Conservation (phyloP, 1,140 invertebrate species). For the Oedothorax gibbosus region DNA sequence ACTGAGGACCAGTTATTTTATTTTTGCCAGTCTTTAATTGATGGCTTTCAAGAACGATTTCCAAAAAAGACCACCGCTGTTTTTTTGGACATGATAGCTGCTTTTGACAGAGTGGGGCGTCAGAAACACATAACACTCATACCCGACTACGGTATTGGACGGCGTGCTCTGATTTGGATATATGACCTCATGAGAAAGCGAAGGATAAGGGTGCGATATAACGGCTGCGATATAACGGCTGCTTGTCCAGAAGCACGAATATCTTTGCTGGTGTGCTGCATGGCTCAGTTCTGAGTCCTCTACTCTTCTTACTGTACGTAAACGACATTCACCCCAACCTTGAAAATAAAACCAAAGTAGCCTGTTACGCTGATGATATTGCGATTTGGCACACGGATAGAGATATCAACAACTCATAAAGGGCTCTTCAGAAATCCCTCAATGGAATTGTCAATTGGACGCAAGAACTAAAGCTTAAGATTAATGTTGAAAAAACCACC, state of each 20-base stretch:
- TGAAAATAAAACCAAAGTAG: not conserved
- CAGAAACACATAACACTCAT: not conserved
- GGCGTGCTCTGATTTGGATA: not conserved
- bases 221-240: not conserved
- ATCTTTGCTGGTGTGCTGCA: not conserved
- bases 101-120: conserved; percentile 15
- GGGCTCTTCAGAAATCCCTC: not conserved
- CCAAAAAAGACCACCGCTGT: conserved; percentile 14
- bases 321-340: no score
- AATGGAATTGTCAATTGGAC: not conserved
- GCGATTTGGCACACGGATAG: conserved; percentile 10
- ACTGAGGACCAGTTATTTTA: not conserved
- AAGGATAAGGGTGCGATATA: no score
- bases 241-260: not conserved
- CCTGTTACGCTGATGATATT: conserved; percentile 14
- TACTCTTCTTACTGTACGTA: not conserved
- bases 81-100: not conserved
- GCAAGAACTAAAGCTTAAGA: conserved; percentile 24
- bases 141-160: not conserved
- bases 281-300: not conserved
- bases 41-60: conserved; percentile 17
- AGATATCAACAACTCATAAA: conserved; percentile 13
- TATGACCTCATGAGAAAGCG: not conserved
- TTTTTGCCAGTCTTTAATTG: conserved; percentile 17
- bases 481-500: conserved; percentile 3